phyloP scores from a whole-genome alignment of 1,140 invertebrate genomes.

The Piezodorus guildinii region DNA sequence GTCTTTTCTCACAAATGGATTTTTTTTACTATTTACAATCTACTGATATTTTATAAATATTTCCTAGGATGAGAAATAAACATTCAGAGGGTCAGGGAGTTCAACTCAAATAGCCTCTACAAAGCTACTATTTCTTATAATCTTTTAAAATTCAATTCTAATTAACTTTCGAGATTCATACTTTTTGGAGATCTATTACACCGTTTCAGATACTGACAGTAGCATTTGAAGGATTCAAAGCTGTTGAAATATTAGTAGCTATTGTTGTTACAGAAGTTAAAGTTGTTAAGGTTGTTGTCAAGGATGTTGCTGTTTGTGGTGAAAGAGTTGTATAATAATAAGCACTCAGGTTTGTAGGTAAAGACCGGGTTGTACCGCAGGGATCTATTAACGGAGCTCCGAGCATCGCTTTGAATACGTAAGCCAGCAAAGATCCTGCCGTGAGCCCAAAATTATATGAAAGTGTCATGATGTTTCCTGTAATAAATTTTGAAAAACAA shows the following conservation, averaged over 20 bases:
- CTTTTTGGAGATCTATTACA: too few relatives aligned
- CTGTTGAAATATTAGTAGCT: slow-evolving; percentile 3
- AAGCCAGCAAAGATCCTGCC: slow-evolving; percentile 68
- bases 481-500: slow-evolving; percentile 26
- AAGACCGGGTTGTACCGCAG: slow-evolving; percentile 26
- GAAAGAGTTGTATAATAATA: too few relatives aligned
- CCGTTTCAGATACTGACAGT: neutral
- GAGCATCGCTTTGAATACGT: slow-evolving; percentile 61
- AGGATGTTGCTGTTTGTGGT: slow-evolving; percentile 26
- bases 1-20: too few relatives aligned
- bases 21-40: too few relatives aligned
- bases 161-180: too few relatives aligned
- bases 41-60: too few relatives aligned
- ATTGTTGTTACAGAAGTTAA: slow-evolving; percentile 23
- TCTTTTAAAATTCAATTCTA: too few relatives aligned
- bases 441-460: slow-evolving; percentile 78
- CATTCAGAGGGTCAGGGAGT: too few relatives aligned
- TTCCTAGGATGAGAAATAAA: too few relatives aligned
- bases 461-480: slow-evolving; percentile 85
- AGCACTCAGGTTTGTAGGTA: neutral
- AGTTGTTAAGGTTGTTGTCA: slow-evolving; percentile 19
- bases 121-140: too few relatives aligned
- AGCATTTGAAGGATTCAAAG: neutral
- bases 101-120: too few relatives aligned
- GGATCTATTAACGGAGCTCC: slow-evolving; percentile 43